Conservation (phyloP, 2,113 vertebrate species). For the Amphiprion ocellaris region DNA sequence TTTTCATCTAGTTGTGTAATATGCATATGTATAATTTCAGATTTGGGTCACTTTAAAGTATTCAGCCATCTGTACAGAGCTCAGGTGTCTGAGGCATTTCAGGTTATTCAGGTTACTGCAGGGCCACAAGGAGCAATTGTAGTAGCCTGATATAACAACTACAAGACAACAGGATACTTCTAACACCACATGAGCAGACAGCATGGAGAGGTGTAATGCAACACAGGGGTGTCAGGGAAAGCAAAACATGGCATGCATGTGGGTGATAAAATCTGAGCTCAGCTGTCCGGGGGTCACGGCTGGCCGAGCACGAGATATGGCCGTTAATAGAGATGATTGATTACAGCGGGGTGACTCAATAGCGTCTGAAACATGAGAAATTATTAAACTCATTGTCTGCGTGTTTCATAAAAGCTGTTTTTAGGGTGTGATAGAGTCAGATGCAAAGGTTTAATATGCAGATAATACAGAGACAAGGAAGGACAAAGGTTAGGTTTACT, state of each 20-base stretch:
- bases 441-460: constrained; percentile 60
- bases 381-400: constrained; percentile 72
- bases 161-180: constrained; percentile 54
- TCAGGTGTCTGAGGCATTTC: constrained; percentile 35
- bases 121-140: constrained; percentile 55
- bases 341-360: constrained; percentile 61
- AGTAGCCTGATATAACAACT: constrained; percentile 62
- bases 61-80: constrained; percentile 6
- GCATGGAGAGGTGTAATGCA: constrained; percentile 48
- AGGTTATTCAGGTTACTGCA: constrained; percentile 51
- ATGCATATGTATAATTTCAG: neutral
- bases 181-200: constrained; percentile 54
- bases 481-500: constrained; percentile 73
- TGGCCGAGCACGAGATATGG: constrained; percentile 76
- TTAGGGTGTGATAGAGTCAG: constrained; percentile 37
- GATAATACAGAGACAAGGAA: constrained; percentile 59
- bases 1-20: neutral
- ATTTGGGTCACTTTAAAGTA: neutral
- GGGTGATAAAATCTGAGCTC: constrained; percentile 78
- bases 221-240: constrained; percentile 63
- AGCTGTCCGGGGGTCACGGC: constrained; percentile 80
- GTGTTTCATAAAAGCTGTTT: constrained; percentile 59
- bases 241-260: constrained; percentile 63
- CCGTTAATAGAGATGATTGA: constrained; percentile 83
- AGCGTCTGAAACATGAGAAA: constrained; percentile 66